These are phyloP conservation scores for Barbus barbus DNA, from an alignment of 2,113 vertebrate genomes.

Conservation along the genomic window DNA sequence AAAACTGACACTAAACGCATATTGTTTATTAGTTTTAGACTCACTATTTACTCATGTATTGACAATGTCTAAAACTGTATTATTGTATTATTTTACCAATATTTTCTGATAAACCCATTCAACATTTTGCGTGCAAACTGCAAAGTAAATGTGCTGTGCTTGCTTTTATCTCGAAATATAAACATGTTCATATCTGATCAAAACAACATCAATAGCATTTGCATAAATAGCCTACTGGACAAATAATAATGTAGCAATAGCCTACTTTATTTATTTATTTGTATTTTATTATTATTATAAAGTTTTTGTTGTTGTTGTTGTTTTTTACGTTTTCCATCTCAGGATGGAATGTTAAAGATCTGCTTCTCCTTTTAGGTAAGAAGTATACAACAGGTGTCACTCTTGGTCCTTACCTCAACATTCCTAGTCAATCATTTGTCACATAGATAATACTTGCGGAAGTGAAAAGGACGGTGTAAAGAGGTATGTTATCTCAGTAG, in stretches of 20 bases:
- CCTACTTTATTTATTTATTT: background rate
- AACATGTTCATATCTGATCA: background rate
- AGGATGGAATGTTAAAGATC: background rate
- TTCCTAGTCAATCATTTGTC: slow-evolving; percentile 26
- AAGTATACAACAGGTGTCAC: slow-evolving; percentile 2
- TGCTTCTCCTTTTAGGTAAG: background rate
- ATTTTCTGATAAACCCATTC: background rate
- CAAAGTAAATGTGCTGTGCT: background rate
- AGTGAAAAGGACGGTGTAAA: background rate
- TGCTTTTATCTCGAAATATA: background rate
- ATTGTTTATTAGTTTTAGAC: background rate
- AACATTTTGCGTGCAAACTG: background rate
- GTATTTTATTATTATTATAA: too few species aligned
- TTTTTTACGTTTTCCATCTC: background rate
- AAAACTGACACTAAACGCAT: background rate
- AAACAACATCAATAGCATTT: background rate
- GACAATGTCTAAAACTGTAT: background rate
- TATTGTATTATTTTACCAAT: background rate
- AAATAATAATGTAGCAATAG: too few species aligned
- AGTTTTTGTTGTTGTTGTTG: too few species aligned
- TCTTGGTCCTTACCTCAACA: background rate
- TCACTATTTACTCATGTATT: background rate
- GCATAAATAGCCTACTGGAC: background rate
- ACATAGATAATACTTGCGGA: background rate
- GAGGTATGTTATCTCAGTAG: background rate